Conservation (phyloP, 2,888 invertebrate species). For the Rotaria socialis region DNA sequence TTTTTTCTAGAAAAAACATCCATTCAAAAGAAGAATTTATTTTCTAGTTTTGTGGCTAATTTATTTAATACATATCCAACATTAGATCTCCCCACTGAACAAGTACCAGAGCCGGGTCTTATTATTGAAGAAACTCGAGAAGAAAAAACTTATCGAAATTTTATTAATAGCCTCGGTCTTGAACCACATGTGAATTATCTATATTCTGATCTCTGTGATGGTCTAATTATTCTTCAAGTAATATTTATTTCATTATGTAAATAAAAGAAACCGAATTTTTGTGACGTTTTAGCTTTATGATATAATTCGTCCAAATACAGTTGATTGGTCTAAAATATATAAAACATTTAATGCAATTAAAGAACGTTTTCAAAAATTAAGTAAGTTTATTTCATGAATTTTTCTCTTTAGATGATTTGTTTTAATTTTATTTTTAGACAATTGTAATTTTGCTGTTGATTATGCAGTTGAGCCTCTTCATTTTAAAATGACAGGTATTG, state of each 20-base stretch:
- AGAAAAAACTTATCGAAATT: conserved; percentile 96
- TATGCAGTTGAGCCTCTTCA: conserved; percentile 79
- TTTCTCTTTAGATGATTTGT: background rate
- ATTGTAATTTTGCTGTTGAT: conserved; percentile 96
- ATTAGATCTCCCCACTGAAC: conserved; percentile 74
- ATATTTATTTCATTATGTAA: background rate
- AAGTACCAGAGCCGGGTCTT: conserved; percentile 71
- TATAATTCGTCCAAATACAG: conserved; percentile 88
- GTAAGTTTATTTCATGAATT: conserved; percentile 47
- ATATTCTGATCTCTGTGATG: conserved; percentile 91
- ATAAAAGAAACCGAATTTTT: background rate
- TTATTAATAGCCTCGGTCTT: conserved; percentile 97
- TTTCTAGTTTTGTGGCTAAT: conserved; percentile 79
- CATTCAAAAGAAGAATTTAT: background rate
- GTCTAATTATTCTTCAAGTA: conserved; percentile 78
- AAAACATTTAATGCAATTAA: conserved; percentile 84
- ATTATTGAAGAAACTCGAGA: conserved; percentile 88
- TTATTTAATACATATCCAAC: conserved; percentile 96
- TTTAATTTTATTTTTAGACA: conserved; percentile 65
- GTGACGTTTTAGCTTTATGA: conserved; percentile 75
- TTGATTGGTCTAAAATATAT: conserved; percentile 78
- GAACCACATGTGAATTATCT: conserved; percentile 93
- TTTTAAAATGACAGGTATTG: conserved; percentile 93
- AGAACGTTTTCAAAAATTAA: conserved; percentile 85
- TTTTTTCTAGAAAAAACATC: background rate